These are phyloP conservation scores for Lepidurus packardi DNA, from an alignment of 1,140 invertebrate species.

Conservation along the genomic window DNA sequence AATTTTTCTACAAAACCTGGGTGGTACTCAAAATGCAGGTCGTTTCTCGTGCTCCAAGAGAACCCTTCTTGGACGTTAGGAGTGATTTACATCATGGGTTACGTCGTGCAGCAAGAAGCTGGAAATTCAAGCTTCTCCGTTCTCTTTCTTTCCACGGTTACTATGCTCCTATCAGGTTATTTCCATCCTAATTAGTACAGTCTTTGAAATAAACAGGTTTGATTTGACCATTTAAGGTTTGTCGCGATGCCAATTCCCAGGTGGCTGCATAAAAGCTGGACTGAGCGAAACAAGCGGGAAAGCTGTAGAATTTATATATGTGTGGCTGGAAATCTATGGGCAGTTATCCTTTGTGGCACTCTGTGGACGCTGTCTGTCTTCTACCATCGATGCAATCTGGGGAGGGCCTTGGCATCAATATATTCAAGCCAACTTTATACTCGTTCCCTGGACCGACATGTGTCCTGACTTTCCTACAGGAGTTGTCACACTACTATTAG, in stretches of 20 bases:
- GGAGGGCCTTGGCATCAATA: neutral
- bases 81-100: neutral
- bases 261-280: neutral
- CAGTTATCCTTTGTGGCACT: slow-evolving; percentile 10
- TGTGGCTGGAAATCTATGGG: neutral
- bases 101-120: slow-evolving; percentile 2
- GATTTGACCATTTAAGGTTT: neutral
- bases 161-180: neutral
- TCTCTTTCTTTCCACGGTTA: neutral
- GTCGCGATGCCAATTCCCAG: neutral
- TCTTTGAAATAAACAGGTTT: neutral
- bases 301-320: neutral
- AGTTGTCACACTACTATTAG: neutral
- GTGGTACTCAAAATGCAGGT: neutral
- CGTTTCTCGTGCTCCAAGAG: neutral
- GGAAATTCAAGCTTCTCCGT: neutral
- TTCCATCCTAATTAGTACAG: neutral
- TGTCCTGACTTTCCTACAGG: slow-evolving; percentile 9
- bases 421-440: neutral
- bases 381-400: neutral
- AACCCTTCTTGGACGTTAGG: neutral
- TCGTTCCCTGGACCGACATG: neutral
- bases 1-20: neutral
- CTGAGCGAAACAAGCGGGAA: neutral
- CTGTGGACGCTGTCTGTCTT: neutral